Conservation (phyloP, 2,888 invertebrate species). For the Agrilus mali region DNA sequence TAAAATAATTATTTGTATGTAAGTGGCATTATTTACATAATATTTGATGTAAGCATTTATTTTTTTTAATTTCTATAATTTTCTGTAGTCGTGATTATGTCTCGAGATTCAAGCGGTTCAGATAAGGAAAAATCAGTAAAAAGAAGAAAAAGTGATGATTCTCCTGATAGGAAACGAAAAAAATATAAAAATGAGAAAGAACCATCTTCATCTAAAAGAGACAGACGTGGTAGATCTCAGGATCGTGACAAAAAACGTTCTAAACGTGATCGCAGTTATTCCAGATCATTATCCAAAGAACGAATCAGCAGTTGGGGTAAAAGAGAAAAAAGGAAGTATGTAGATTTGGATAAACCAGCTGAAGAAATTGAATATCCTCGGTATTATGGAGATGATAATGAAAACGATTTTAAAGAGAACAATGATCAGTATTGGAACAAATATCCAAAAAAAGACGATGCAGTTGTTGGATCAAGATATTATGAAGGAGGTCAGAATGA, state of each 20-base stretch:
- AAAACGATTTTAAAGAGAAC: conserved; percentile 19
- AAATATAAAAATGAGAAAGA: not conserved
- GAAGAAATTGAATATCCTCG: conserved; percentile 17
- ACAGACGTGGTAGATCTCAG: not conserved
- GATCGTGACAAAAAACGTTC: conserved; percentile 4
- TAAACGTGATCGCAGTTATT: conserved; percentile 5
- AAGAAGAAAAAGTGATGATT: not conserved
- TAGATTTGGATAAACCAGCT: conserved; percentile 12
- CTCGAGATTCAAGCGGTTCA: too few species aligned
- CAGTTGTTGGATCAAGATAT: conserved; percentile 25
- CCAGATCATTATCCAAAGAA: conserved; percentile 6
- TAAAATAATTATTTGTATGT: too few species aligned
- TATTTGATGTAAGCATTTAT: too few species aligned
- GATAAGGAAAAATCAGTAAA: not conserved
- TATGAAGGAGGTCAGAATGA: conserved; percentile 18
- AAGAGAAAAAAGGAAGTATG: conserved; percentile 9
- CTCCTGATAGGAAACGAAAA: not conserved
- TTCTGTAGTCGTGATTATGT: too few species aligned
- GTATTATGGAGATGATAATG: conserved; percentile 27
- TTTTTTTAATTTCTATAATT: too few species aligned
- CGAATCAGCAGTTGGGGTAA: conserved; percentile 7
- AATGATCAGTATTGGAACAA: conserved; percentile 32
- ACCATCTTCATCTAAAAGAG: not conserved
- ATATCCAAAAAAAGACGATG: conserved; percentile 28
- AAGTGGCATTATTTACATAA: too few species aligned